Evolutionary conservation across 2,797 vertebrate species (phyloP), one percentile per base, ranked within the genome.

Genomic region (Schizothorax lantsangensis): DNA sequence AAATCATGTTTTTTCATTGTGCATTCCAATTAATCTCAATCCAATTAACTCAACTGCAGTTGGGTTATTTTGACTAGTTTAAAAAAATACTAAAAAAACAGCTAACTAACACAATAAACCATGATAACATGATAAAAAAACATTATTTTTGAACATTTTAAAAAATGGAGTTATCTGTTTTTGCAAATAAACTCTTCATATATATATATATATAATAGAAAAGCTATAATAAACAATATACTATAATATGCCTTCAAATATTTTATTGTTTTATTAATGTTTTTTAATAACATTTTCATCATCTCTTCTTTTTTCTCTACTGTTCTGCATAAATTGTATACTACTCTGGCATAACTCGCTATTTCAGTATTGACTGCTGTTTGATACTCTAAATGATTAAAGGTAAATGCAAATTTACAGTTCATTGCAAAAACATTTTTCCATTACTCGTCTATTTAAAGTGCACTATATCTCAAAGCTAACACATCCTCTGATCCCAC

Each of bases 401-500:
- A 30, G 30, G 30, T 30, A 30, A 11, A 64, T 81, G n/a, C 49
- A 52, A 17, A 47, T 45, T 1, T 57, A 52, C 36, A 85, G 47
- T 36, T 62, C 54, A 66, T 14, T 64, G 12, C 69, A 62, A 73
- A 36, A 21, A 52, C 7, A 9, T 17, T 14, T 52, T 68, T 57
- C 33, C 26, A 71, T 54, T 19, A 77, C 19, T 49, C 0, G 17
- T 40, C 64, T 71, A 30, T 69, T 52, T 77, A 45, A 71, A 59
- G n/a, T 21, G 59, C 10, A 21, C 66, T 38, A 17, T 79, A 85
- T 74, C 84, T 86, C 54, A 73, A 64, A 81, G 68, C 84, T 49
- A 81, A 86, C 40, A 81, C 78, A 79, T 72, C 54, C 66, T 64
- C 84, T 86, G 78, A 86, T 86, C 69, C 15, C 79, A 81, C 68